Percentiles rank a stretch among this genome's conserved stretches.
Conservation (phyloP, 2,113 vertebrate species). For the Nycticorax nycticorax region DNA sequence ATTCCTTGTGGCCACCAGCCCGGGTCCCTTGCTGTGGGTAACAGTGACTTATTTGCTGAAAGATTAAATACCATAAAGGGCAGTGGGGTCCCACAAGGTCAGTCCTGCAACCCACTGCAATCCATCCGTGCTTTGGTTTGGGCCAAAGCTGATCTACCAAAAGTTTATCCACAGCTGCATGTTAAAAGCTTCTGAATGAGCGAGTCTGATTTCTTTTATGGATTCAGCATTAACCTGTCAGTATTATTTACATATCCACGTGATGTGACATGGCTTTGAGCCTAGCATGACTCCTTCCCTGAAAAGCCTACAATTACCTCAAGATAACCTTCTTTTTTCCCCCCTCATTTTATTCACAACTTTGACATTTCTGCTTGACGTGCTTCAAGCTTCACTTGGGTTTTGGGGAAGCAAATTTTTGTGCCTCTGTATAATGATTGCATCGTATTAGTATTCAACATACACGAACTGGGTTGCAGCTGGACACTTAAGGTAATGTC, state of each 20-base stretch:
- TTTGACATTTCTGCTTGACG: neutral
- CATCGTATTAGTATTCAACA: neutral
- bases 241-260: neutral
- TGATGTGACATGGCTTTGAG: neutral
- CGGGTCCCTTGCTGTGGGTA: fast-evolving
- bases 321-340: neutral
- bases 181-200: neutral
- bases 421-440: neutral
- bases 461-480: neutral
- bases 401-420: neutral
- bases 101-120: fast-evolving
- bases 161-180: neutral
- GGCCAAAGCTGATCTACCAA: neutral
- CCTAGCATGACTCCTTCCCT: neutral
- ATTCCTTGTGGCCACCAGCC: neutral
- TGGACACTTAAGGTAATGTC: neutral
- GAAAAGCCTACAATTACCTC: neutral
- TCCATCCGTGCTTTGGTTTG: neutral
- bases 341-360: neutral
- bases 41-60: fast-evolving
- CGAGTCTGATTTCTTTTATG: fast-evolving
- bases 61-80: neutral
- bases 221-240: neutral
- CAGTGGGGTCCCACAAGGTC: neutral
- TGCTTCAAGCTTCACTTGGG: neutral